Evolutionary conservation across 1,140 invertebrate genomes (phyloP), one percentile per base, ranked within the genome.

Genomic region (Apis florea): DNA sequence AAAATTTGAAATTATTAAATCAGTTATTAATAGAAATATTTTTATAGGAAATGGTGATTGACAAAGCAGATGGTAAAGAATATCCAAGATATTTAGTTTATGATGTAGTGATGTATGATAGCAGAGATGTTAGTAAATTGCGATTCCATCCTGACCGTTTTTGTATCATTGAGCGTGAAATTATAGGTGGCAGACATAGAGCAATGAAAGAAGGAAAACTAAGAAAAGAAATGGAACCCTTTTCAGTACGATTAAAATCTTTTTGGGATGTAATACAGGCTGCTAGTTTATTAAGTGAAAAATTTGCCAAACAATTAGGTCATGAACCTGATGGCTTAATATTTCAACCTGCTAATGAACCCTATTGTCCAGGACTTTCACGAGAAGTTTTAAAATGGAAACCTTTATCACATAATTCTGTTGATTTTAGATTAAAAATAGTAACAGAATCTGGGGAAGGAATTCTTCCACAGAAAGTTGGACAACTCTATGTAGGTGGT

Each of bases 311-410:
- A 83, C 95, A 96, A 69, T 93, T 99, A 3, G 95, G 95, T 31
- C 99, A 99, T 91, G 98, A 99, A 93, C 98, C 99, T 0, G 99
- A 99, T 92, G 99, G 99, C 66, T 94, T 99, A 0, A 98, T 99
- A 88, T 99, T 99, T 92, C 99, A 99, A 92, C 99, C 99, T 1
- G 95, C 96, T 0, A 95, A 95, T 84, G 96, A 98, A 95, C 95
- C 96, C 0, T 99, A 99, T 92, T 93, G 94, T n/a, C 90, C 96
- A 54, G 99, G 99, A 2, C 94, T 95, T 17, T 98, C 97, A 91
- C 91, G 94, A n/a, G 95, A 96, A 64, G 97, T 99, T 0, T 93
- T 99, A 3, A 99, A 99, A 93, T 99, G 99, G 99, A 99, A 99
- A 94, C 99, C 99, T 0, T 94, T 96, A 9, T 95, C 96, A 56